Percentiles rank a stretch among this genome's conserved stretches.
These are phyloP conservation scores for Danio rerio DNA, from an alignment of 2,113 vertebrate species.

Conservation along the genomic window GRCz12tu NC_133181.1:1479001-1479500, in stretches of 20 bases:
- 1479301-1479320: slow-evolving; percentile 38
- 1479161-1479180: background rate
- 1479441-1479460: no score
- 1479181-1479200: slow-evolving; percentile 34
- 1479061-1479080: background rate
- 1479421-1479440: no score
- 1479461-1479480: no score
- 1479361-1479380: background rate
- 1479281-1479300: slow-evolving; percentile 43
- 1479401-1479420: background rate
- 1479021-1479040: background rate
- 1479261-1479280: slow-evolving; percentile 59
- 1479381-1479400: background rate
- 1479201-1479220: slow-evolving; percentile 46
- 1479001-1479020: background rate
- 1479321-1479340: slow-evolving; percentile 12
- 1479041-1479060: background rate
- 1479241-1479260: slow-evolving; percentile 58
- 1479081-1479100: background rate
- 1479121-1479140: background rate
- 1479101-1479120: background rate
- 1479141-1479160: background rate
- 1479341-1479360: background rate
- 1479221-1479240: slow-evolving; percentile 47
- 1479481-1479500: background rate